Evolutionary conservation across 1,140 invertebrate species (phyloP).

Genomic region (Galleria mellonella): DNA sequence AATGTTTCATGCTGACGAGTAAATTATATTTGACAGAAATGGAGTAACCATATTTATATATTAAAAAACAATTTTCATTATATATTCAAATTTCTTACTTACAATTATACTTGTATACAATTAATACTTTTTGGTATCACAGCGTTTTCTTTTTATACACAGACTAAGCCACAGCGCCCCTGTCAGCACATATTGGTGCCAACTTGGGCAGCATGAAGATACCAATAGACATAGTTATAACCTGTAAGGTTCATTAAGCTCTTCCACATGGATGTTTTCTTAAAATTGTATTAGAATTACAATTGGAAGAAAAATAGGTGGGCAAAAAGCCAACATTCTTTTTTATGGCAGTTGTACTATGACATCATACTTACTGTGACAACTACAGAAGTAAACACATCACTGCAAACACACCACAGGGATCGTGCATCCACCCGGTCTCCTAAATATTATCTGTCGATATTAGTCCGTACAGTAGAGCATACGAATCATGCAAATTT

Average conservation of each 20-base stretch:
- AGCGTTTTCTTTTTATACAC: no score
- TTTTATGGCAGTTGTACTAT: slow-evolving; percentile 66
- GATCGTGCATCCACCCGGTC: slow-evolving; percentile 13
- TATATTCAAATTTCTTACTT: no score
- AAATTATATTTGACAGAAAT: no score
- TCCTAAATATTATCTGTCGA: slow-evolving; percentile 14
- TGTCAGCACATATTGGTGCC: no score
- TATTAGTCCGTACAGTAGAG: slow-evolving; percentile 21
- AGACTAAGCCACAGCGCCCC: no score
- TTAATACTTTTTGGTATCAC: no score
- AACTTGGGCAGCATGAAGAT: no score
- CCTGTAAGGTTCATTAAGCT: slow-evolving; percentile 45
- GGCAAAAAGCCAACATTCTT: slow-evolving; percentile 70
- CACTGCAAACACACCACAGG: slow-evolving; percentile 32
- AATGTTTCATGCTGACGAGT: no score
- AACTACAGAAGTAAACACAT: slow-evolving; percentile 72
- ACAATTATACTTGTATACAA: no score
- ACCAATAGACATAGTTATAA: slow-evolving; percentile 22
- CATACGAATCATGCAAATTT: slow-evolving; percentile 25
- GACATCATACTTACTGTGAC: slow-evolving; percentile 70
- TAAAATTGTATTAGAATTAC: slow-evolving; percentile 51
- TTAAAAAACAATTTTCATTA: no score
- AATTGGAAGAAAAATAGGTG: slow-evolving; percentile 64
- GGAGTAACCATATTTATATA: no score
- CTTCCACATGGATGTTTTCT: slow-evolving; percentile 51